phyloP scores from a whole-genome alignment of 2,113 vertebrate genomes.

The Nipponia nippon region DNA sequence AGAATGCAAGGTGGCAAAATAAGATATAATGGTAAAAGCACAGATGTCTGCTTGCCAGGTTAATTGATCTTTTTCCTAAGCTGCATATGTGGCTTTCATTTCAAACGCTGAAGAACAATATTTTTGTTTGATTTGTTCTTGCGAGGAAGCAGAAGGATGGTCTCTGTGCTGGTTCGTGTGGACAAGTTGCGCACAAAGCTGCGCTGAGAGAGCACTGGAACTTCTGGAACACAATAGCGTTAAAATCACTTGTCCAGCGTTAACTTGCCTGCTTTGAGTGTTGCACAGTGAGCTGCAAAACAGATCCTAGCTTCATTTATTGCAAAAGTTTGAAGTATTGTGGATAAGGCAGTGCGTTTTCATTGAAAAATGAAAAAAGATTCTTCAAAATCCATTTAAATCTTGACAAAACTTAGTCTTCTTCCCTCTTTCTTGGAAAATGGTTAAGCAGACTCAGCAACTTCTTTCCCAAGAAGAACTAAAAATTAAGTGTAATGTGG shows the following conservation, averaged over 20 bases:
- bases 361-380: not conserved
- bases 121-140: not conserved
- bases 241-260: not conserved
- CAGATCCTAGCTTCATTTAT: not conserved
- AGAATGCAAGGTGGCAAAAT: not conserved
- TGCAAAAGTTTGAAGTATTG: not conserved
- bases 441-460: not conserved
- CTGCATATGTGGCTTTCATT: not conserved
- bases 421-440: not conserved
- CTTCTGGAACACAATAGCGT: not conserved
- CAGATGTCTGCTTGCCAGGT: not conserved
- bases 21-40: not conserved
- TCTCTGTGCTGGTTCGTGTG: not conserved
- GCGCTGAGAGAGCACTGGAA: not conserved
- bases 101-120: not conserved
- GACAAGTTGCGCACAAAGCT: not conserved
- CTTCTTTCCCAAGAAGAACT: not conserved
- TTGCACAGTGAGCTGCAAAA: not conserved
- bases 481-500: not conserved
- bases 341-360: not conserved
- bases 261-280: not conserved
- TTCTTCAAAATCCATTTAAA: not conserved
- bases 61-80: not conserved
- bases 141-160: not conserved
- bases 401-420: not conserved